Conservation (phyloP, 2,797 vertebrate genomes). For the Peromyscus nudipes region DNA sequence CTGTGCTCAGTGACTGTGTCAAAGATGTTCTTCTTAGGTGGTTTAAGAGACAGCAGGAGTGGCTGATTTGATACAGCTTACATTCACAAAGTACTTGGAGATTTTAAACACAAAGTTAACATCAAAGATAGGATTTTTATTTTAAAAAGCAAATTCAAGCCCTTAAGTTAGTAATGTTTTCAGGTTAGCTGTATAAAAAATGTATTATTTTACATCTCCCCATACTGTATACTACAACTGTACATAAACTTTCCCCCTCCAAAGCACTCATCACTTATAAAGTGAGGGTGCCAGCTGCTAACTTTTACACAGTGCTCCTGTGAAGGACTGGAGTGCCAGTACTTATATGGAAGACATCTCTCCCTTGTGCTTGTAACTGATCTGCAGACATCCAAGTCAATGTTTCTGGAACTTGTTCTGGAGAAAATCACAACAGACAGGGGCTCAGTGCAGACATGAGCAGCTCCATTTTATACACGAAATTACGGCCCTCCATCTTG, state of each 20-base stretch:
- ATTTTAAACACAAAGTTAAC: conserved; percentile 61
- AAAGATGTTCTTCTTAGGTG: not conserved
- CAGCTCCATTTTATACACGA: conserved; percentile 99
- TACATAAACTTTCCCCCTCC: conserved; percentile 57
- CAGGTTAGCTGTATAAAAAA: conserved; percentile 69
- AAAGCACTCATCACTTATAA: conserved; percentile 72
- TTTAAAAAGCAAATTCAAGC: conserved; percentile 69
- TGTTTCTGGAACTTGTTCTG: not conserved
- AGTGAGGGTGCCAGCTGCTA: conserved; percentile 67
- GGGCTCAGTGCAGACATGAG: conserved; percentile 97
- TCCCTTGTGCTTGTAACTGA: conserved; percentile 41
- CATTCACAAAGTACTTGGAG: conserved; percentile 31
- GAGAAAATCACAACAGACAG: conserved; percentile 85
- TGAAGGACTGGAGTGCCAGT: not conserved
- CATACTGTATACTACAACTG: conserved; percentile 28
- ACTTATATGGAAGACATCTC: conserved; percentile 40
- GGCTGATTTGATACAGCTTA: not conserved
- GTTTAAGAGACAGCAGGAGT: not conserved
- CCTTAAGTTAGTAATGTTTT: conserved; percentile 65
- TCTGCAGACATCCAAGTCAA: not conserved
- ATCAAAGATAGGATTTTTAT: conserved; percentile 35
- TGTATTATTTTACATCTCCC: conserved; percentile 36
- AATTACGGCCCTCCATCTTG: conserved; percentile 98
- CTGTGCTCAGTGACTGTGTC: not conserved
- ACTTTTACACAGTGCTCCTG: not conserved